phyloP scores from a whole-genome alignment of 2,797 vertebrate genomes.

The Clarias platycephalus region DNA sequence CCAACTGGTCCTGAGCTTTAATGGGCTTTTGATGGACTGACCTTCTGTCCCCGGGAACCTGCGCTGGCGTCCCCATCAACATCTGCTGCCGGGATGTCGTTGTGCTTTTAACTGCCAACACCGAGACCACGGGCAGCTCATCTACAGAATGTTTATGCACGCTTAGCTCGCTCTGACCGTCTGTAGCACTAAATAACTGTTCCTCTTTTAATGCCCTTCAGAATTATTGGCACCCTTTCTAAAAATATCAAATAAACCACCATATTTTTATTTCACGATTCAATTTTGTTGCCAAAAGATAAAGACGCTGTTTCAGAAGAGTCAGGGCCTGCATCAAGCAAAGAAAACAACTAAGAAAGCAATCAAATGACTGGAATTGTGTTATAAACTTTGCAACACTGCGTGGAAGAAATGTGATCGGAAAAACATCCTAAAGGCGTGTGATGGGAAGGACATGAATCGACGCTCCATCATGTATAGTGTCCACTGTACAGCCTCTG shows the following conservation, averaged over 20 bases:
- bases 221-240: neutral
- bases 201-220: neutral
- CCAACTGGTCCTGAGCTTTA: conserved; percentile 63
- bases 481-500: too few relatives aligned
- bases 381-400: too few relatives aligned
- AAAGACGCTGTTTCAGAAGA: too few relatives aligned
- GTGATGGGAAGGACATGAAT: too few relatives aligned
- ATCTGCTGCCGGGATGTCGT: conserved; percentile 64
- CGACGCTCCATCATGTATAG: too few relatives aligned
- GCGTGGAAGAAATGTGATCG: too few relatives aligned
- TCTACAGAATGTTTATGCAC: conserved; percentile 14
- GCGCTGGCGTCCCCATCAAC: conserved; percentile 58
- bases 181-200: conserved; percentile 26
- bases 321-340: too few relatives aligned
- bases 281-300: neutral
- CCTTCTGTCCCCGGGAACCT: conserved; percentile 57
- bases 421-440: too few relatives aligned
- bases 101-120: conserved; percentile 43
- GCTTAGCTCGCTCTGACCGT: conserved; percentile 11
- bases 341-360: too few relatives aligned
- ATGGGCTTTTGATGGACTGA: conserved; percentile 68
- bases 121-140: conserved; percentile 37
- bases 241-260: neutral
- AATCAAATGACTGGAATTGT: too few relatives aligned
- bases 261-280: too few relatives aligned